Percentiles rank a stretch among this genome's conserved stretches.
These are phyloP conservation scores for Aphelocoma californica DNA, from an alignment of 2,797 vertebrate genomes.

Conservation along the genomic window DNA sequence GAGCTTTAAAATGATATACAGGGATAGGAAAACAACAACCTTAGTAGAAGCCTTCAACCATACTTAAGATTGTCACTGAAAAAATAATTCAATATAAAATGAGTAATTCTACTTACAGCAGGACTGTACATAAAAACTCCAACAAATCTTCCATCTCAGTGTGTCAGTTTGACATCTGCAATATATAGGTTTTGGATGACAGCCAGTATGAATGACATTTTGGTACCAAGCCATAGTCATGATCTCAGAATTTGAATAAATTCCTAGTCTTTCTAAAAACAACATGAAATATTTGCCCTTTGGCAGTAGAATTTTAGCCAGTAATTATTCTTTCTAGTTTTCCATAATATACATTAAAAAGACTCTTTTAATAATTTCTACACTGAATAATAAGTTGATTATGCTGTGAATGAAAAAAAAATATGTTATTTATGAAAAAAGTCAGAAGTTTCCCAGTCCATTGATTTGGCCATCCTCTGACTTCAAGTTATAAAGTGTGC, in stretches of 20 bases:
- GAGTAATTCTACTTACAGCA: constrained; percentile 65
- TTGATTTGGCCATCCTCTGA: background rate
- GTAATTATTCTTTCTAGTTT: background rate
- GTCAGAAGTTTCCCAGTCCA: background rate
- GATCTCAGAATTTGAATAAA: constrained; percentile 70
- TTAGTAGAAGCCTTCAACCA: constrained; percentile 23
- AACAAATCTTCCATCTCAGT: constrained; percentile 81
- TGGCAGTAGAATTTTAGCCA: background rate
- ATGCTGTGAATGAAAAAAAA: background rate
- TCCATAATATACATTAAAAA: background rate
- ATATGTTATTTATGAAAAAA: background rate
- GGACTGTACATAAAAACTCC: constrained; percentile 76
- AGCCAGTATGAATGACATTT: constrained; percentile 76
- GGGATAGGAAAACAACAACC: background rate
- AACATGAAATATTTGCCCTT: constrained; percentile 63
- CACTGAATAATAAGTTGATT: background rate
- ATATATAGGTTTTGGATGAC: constrained; percentile 81
- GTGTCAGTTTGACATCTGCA: constrained; percentile 81
- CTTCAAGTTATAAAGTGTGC: background rate
- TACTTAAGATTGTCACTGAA: constrained; percentile 16
- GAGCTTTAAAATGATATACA: constrained; percentile 2
- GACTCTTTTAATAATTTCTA: background rate
- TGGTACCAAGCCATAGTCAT: constrained; percentile 69
- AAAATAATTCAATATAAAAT: constrained; percentile 69
- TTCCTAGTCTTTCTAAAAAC: constrained; percentile 68